These are phyloP conservation scores for Sylvilagus floridanus DNA, from an alignment of 2,797 vertebrate genomes.

Conservation along the genomic window DNA sequence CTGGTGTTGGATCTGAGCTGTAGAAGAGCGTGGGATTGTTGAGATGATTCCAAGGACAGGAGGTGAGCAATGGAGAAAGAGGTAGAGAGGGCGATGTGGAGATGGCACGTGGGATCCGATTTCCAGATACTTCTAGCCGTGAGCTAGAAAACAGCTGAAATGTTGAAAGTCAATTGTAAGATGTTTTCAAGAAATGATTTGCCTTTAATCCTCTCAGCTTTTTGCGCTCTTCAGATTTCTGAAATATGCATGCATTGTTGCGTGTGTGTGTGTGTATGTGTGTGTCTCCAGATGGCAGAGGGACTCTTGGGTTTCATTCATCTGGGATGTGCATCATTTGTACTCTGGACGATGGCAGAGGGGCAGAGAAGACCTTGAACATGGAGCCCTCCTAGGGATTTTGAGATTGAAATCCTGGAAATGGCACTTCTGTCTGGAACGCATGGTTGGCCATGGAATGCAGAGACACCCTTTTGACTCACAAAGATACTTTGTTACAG, in stretches of 20 bases:
- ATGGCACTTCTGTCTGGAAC: neutral
- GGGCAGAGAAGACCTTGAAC: neutral
- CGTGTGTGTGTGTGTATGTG: neutral
- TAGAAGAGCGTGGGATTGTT: neutral
- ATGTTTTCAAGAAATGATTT: neutral
- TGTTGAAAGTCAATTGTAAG: neutral
- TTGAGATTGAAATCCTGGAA: slow-evolving; percentile 2
- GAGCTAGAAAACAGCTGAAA: neutral
- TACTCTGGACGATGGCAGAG: neutral
- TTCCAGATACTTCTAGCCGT: neutral
- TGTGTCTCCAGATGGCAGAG: neutral
- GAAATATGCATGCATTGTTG: neutral
- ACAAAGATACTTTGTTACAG: neutral
- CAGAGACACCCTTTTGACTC: neutral
- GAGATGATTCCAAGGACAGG: neutral
- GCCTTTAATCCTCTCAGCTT: neutral
- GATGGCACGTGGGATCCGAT: neutral
- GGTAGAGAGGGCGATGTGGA: neutral
- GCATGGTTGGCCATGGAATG: neutral
- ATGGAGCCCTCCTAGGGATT: neutral
- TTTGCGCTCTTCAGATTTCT: slow-evolving; percentile 2
- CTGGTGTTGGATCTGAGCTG: neutral
- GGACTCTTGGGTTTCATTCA: neutral
- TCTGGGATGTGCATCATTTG: neutral
- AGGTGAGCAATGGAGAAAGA: neutral